phyloP scores from a whole-genome alignment of 1,140 invertebrate genomes.

The Nymphalis io region DNA sequence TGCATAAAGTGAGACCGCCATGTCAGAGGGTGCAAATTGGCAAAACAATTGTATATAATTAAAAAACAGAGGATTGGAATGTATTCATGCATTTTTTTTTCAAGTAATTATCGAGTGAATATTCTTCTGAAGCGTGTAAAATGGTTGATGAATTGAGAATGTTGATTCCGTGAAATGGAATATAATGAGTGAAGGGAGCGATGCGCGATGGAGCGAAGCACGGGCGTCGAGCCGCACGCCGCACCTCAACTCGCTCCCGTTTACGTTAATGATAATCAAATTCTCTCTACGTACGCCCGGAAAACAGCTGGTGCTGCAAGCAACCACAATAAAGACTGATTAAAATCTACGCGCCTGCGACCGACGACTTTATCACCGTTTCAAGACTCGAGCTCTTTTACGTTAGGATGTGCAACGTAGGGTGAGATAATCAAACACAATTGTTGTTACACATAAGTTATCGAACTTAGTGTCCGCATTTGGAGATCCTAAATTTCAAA shows the following conservation, averaged over 20 bases:
- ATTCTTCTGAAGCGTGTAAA: constrained; percentile 22
- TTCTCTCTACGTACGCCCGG: constrained; percentile 83
- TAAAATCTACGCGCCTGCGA: constrained; percentile 55
- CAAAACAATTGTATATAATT: constrained; percentile 21
- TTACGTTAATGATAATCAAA: constrained; percentile 29
- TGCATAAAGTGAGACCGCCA: constrained; percentile 21
- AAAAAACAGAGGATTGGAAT: constrained; percentile 9
- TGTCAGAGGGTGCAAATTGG: constrained; percentile 25
- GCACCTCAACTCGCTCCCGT: constrained; percentile 32
- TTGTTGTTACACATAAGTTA: neutral
- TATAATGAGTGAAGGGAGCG: constrained; percentile 37
- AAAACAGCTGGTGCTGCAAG: constrained; percentile 89
- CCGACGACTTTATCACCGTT: constrained; percentile 29
- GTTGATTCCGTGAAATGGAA: constrained; percentile 20
- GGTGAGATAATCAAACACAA: too few relatives aligned
- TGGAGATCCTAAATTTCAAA: too few relatives aligned
- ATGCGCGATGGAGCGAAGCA: constrained; percentile 27
- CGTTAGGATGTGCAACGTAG: neutral
- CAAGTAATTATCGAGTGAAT: neutral
- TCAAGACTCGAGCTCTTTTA: constrained; percentile 27
- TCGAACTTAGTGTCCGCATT: neutral
- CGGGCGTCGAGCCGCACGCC: constrained; percentile 23
- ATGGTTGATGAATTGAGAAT: constrained; percentile 25
- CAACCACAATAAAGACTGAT: constrained; percentile 74
- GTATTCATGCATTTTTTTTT: constrained; percentile 27